Evolutionary conservation across 2,797 vertebrate species (phyloP).

Genomic region (Synaphobranchus kaupii): DNA sequence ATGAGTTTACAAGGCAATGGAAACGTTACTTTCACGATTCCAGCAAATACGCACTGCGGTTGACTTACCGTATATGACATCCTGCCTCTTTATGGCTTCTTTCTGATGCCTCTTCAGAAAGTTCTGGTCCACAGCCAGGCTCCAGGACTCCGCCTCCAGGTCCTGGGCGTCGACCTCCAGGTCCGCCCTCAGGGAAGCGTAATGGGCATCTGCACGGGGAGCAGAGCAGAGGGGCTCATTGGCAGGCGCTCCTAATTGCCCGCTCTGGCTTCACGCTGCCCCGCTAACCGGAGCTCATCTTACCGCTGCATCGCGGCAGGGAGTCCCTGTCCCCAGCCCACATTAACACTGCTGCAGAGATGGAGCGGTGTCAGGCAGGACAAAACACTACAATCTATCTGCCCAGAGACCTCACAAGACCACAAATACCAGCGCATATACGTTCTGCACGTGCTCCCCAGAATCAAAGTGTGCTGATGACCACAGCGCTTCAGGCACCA

Average conservation of each 20-base stretch:
- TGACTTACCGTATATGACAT: conserved; percentile 92
- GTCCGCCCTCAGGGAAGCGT: conserved; percentile 77
- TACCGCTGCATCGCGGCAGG: background rate
- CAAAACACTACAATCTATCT: background rate
- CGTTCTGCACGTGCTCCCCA: background rate
- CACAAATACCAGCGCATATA: no score
- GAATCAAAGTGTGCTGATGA: background rate
- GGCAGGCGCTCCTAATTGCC: background rate
- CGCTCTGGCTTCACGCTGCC: background rate
- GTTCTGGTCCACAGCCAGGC: conserved; percentile 81
- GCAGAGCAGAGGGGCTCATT: background rate
- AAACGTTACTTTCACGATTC: background rate
- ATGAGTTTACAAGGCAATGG: no score
- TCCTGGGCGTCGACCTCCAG: conserved; percentile 86
- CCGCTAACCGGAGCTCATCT: background rate
- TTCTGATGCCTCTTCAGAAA: conserved; percentile 82
- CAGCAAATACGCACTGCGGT: background rate
- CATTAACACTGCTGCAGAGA: conserved; percentile 20
- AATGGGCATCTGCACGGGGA: conserved; percentile 73
- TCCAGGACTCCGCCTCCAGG: conserved; percentile 92
- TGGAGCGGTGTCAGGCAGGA: background rate
- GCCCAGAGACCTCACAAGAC: background rate
- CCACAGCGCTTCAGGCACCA: no score
- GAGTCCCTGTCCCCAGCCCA: conserved; percentile 42
- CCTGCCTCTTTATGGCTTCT: conserved; percentile 86